These are phyloP conservation scores for Eupeodes latifasciatus DNA, from an alignment of 2,888 invertebrate genomes.

Conservation along the genomic window DNA sequence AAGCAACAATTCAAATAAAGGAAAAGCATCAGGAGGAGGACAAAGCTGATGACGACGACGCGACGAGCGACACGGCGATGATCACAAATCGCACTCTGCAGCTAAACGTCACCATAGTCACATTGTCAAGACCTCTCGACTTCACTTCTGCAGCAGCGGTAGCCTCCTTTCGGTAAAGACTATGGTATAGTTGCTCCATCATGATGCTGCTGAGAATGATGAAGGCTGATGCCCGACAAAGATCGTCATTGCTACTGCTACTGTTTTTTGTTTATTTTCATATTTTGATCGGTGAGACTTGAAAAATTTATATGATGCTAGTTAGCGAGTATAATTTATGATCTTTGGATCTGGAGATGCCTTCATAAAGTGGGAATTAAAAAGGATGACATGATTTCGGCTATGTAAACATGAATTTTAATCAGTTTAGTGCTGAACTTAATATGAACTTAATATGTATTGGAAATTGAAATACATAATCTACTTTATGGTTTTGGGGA, in stretches of 20 bases:
- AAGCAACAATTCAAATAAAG: conserved; percentile 36
- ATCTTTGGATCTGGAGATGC: conserved; percentile 46
- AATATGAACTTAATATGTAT: not conserved
- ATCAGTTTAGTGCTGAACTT: not conserved
- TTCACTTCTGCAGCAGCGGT: not conserved
- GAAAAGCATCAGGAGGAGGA: not conserved
- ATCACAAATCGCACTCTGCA: conserved; percentile 47
- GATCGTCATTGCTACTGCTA: conserved; percentile 45
- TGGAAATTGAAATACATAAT: not conserved
- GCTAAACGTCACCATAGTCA: conserved; percentile 63
- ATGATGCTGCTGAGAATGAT: conserved; percentile 26
- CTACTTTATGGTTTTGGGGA: not conserved
- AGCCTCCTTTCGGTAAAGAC: not conserved
- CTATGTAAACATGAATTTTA: conserved; percentile 43
- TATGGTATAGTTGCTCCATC: conserved; percentile 13
- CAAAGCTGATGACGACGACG: not conserved
- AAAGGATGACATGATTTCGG: conserved; percentile 55
- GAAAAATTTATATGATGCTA: conserved; percentile 50
- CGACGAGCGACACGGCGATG: conserved; percentile 6
- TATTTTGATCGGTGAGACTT: conserved; percentile 38
- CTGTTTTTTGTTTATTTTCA: conserved; percentile 47
- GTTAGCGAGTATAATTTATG: conserved; percentile 60
- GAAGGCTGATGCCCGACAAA: conserved; percentile 28
- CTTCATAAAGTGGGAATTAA: not conserved
- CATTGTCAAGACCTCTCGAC: conserved; percentile 62